Evolutionary conservation across 2,888 invertebrate species (phyloP), one percentile per base, ranked within the genome.

Genomic region (Meloe dianella): DNA sequence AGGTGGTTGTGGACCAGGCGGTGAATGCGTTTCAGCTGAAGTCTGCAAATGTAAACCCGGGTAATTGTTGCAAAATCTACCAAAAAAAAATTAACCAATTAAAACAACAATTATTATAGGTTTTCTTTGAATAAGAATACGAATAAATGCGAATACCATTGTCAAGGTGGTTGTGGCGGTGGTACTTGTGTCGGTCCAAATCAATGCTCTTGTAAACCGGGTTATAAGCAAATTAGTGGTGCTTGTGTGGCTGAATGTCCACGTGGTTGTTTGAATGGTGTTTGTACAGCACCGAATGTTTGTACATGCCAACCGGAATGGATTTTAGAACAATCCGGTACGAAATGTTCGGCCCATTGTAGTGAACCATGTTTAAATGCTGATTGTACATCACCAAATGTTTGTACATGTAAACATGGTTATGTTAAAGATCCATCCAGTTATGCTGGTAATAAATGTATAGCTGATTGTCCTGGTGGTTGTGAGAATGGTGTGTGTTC

Each of bases 401-500:
- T 73, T 29, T 85, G 85, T 70, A 80, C 82, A 30, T 85, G 85
- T 71, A 81, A 84, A 67, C 69, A 77, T 14, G 86, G 86, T 66
- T 86, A 85, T 67, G 72, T 73, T 0, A 81, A 82, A 62, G 84
- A 85, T 67, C 77, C 79, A 30, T 74, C 75, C 12, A 67, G 73
- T 30, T 62, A 67, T 1, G 75, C 79, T 51, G 82, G 82, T 4
- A 80, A 79, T 27, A 84, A 82, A 66, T 88, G 88, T 73, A 78
- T 85, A 9, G 85, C 87, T 3, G 82, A 87, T 70, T 93, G 93
- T 74, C 85, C 87, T 0, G 87, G 87, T n/a, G 92, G 92, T 0
- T 93, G 93, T 73, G 85, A 85, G 9, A 93, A 93, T 77, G 93
- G 92, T 0, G 85, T 86, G 22, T 93, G 93, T 74, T 88, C 91